Percentiles rank a stretch among this genome's conserved stretches.
Conservation (phyloP, 1,140 invertebrate species). For the Drosophila tristis region DNA sequence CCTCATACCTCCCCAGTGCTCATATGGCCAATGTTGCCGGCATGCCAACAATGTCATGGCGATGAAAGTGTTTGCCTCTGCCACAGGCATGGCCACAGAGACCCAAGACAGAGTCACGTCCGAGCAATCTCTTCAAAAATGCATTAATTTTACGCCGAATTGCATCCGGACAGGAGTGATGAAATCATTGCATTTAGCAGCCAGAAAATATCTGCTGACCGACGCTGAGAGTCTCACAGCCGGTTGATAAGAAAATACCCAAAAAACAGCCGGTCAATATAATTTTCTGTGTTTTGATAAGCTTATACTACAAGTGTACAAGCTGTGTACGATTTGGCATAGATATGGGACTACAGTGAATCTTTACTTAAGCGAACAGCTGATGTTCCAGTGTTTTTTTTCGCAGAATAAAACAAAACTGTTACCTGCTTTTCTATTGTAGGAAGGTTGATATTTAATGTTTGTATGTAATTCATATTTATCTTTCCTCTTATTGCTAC, state of each 20-base stretch:
- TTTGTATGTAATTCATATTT: no score
- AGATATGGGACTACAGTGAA: no score
- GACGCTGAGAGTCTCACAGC: background rate
- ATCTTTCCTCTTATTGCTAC: no score
- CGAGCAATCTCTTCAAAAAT: conserved; percentile 48
- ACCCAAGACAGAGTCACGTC: no score
- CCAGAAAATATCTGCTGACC: conserved; percentile 9
- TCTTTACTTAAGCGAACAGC: no score
- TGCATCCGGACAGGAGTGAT: conserved; percentile 48
- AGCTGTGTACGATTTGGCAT: conserved; percentile 32
- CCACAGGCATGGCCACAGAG: no score
- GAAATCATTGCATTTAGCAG: conserved; percentile 34
- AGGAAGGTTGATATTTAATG: no score
- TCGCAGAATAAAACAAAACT: no score
- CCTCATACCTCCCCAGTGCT: no score
- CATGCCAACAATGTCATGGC: conserved; percentile 66
- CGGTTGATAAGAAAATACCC: conserved; percentile 13
- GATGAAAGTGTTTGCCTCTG: conserved; percentile 66
- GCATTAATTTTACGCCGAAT: conserved; percentile 60
- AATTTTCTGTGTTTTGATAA: conserved; percentile 27
- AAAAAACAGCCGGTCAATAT: conserved; percentile 17
- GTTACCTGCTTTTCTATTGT: no score
- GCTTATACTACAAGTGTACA: conserved; percentile 23
- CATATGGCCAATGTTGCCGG: conserved; percentile 15
- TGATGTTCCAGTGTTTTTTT: background rate